Evolutionary conservation across 2,888 invertebrate species (phyloP), one percentile per base, ranked within the genome.

Genomic region (Chrysopilus asiliformis): DNA sequence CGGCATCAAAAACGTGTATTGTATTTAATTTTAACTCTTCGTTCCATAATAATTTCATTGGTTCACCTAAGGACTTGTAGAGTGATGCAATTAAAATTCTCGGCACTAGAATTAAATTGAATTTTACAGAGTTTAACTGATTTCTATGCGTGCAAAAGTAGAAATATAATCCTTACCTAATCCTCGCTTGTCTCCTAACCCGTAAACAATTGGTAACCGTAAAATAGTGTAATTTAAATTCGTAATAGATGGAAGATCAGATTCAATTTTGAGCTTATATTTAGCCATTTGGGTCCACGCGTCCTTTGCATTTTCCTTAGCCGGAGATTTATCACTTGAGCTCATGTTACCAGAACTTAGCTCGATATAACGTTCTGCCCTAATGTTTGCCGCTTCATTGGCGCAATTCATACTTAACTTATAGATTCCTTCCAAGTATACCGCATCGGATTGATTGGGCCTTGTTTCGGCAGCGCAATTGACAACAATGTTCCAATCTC

Each of bases 391-490:
- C 18, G 89, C 83, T 57, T 79, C 74, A 43, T 71, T 71, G 9
- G 86, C 87, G 61, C 89, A 89, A 55, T 89, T 89, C 25, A 76
- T 52, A 58, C 85, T 85, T 24, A 93, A 67, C 48, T 83, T 84
- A 41, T 76, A 70, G 45, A 91, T 82, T 10, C 93, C 91, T 59
- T 93, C 91, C 49, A 79, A 75, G 62, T 91, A 93, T 14, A 93
- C 85, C 3, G 85, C 79, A 57, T 90, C 89, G 9, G 80, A 80
- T 66, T 90, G 87, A 12, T 85, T 84, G 38, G 76, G 74, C 56
- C 89, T 81, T 4, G 90, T 91, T 65, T 93, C 93, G 3, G 84
- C 86, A 2, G 91, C 91, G 58, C 90, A 84, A 65, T 93, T 93
- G 42, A 87, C 76, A 31, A 86, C 85, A 56, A 77, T 74, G 51